These are phyloP conservation scores for Poecilobothrus nobilitatus DNA, from an alignment of 2,888 invertebrate genomes.

Conservation along the genomic window DNA sequence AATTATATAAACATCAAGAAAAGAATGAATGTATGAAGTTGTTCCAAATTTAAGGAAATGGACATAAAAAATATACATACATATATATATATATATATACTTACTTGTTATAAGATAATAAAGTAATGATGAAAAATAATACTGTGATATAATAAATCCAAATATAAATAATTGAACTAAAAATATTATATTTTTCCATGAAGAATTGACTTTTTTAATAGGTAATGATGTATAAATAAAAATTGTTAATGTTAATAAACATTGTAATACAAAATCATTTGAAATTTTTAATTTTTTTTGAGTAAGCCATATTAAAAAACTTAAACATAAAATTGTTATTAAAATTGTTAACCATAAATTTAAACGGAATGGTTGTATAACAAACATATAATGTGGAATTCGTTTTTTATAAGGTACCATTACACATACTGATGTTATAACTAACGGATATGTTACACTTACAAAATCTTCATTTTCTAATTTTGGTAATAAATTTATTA, in stretches of 20 bases:
- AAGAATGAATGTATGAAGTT: too few relatives aligned
- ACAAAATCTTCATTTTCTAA: neutral
- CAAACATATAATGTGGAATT: slow-evolving; percentile 11
- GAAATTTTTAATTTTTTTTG: neutral
- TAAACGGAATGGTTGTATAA: slow-evolving; percentile 13
- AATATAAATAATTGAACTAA: slow-evolving; percentile 14
- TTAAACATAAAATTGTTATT: neutral
- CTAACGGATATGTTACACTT: slow-evolving; percentile 4
- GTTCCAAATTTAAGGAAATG: too few relatives aligned
- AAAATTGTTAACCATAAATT: slow-evolving; percentile 12
- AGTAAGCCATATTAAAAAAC: neutral
- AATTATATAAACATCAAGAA: too few relatives aligned
- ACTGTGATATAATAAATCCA: slow-evolving; percentile 16
- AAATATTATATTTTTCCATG: slow-evolving; percentile 10
- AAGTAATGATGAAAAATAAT: slow-evolving; percentile 13
- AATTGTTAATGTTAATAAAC: slow-evolving; percentile 10
- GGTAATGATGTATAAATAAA: slow-evolving; percentile 15
- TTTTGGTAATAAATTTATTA: neutral
- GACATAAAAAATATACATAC: too few relatives aligned
- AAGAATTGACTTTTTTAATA: neutral
- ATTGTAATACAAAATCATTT: slow-evolving; percentile 5
- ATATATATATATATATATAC: neutral
- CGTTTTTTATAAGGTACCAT: slow-evolving; percentile 12
- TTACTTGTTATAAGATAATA: neutral
- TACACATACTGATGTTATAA: slow-evolving; percentile 12